Percentiles rank a stretch among this genome's conserved stretches.
phyloP scores from a whole-genome alignment of 2,888 invertebrate species.

The Folsomia candida region DNA sequence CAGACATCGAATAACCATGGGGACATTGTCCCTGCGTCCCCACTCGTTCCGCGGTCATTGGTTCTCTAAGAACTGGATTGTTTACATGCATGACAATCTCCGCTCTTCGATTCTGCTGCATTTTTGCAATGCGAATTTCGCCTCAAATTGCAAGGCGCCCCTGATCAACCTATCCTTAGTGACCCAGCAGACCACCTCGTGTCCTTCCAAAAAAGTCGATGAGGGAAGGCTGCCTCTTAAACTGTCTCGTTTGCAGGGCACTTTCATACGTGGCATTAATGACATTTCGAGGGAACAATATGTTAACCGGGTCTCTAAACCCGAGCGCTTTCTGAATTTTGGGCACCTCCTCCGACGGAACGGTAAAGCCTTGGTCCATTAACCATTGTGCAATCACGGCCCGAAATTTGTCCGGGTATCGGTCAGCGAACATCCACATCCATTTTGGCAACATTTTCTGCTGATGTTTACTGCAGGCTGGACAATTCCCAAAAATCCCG shows the following conservation, averaged over 20 bases:
- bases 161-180: not conserved
- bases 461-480: conserved; percentile 33
- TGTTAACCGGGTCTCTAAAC: conserved; percentile 29
- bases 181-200: not conserved
- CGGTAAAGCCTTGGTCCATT: conserved; percentile 34
- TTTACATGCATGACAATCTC: not conserved
- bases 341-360: conserved; percentile 33
- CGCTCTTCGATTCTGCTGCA: not conserved
- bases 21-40: no score
- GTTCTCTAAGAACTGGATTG: no score
- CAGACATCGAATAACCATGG: no score
- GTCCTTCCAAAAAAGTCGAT: not conserved
- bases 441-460: conserved; percentile 35
- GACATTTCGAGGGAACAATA: conserved; percentile 20
- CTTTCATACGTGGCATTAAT: conserved; percentile 24
- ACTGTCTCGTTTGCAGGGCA: not conserved
- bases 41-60: no score
- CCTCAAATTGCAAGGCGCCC: not conserved
- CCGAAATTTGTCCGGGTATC: conserved; percentile 34
- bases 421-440: conserved; percentile 32
- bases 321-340: conserved; percentile 34
- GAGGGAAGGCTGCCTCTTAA: conserved; percentile 4
- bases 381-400: conserved; percentile 39
- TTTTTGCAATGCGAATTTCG: not conserved
- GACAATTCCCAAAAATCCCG: conserved; percentile 35